These are phyloP conservation scores for Paramuricea clavata DNA, from an alignment of 92 coral and sea anemone genomes.

Conservation along the genomic window DNA sequence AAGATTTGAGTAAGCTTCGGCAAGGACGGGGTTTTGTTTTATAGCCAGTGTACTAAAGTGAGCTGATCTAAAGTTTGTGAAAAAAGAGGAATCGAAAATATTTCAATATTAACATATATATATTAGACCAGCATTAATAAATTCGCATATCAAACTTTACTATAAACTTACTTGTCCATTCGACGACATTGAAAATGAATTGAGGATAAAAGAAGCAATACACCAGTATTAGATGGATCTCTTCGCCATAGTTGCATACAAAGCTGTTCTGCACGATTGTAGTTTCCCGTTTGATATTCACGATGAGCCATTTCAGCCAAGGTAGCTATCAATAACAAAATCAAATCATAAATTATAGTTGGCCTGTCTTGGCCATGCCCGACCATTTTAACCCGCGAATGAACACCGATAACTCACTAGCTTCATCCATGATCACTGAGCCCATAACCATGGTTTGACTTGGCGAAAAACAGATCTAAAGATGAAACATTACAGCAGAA, in stretches of 20 bases:
- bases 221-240: slow-evolving; percentile 99
- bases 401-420: slow-evolving; percentile 74
- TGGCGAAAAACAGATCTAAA: slow-evolving; percentile 74
- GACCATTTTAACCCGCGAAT: background rate
- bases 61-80: slow-evolving; percentile 76
- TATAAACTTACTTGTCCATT: slow-evolving; percentile 86
- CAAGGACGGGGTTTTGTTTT: slow-evolving; percentile 96
- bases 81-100: background rate
- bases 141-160: background rate
- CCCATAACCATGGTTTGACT: slow-evolving; percentile 98
- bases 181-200: slow-evolving; percentile 99
- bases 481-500: slow-evolving; percentile 57
- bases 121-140: slow-evolving; percentile 6
- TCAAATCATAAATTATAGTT: slow-evolving; percentile 30
- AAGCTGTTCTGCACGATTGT: slow-evolving; percentile 98
- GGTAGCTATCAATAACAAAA: slow-evolving; percentile 78
- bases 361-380: slow-evolving; percentile 5
- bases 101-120: slow-evolving; percentile 10
- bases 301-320: slow-evolving; percentile 99
- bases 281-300: slow-evolving; percentile 98
- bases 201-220: slow-evolving; percentile 92
- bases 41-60: slow-evolving; percentile 97
- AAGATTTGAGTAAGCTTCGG: slow-evolving; percentile 99
- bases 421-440: slow-evolving; percentile 93
- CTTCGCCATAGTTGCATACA: slow-evolving; percentile 99